These are phyloP conservation scores for Luffia ferchaultella DNA, from an alignment of 2,888 invertebrate genomes.

Conservation along the genomic window DNA sequence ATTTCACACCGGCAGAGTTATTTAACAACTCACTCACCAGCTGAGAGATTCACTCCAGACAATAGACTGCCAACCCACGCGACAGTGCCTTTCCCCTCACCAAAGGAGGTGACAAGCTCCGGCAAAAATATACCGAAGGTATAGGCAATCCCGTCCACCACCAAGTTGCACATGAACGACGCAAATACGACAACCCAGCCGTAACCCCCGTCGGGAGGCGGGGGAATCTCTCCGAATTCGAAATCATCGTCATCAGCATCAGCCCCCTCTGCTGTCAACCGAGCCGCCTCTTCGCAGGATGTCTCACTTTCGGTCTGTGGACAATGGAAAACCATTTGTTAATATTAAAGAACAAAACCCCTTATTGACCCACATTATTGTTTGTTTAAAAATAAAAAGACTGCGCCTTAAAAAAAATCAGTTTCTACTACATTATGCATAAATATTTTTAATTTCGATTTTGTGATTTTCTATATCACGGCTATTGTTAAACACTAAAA, in stretches of 20 bases:
- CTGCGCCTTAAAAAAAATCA: no score
- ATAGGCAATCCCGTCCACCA: slow-evolving; percentile 98
- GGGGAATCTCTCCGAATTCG: slow-evolving; percentile 81
- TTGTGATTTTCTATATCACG: no score
- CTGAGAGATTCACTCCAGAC: slow-evolving; percentile 94
- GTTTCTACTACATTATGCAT: no score
- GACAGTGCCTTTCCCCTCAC: slow-evolving; percentile 85
- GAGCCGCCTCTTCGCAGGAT: slow-evolving; percentile 84
- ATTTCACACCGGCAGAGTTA: no score
- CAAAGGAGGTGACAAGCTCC: slow-evolving; percentile 82
- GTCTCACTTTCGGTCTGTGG: slow-evolving; percentile 85
- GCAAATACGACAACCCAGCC: slow-evolving; percentile 95
- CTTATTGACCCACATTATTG: no score
- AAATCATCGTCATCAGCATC: slow-evolving; percentile 70
- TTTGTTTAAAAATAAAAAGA: no score
- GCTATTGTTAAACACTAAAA: no score
- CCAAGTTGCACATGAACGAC: slow-evolving; percentile 97
- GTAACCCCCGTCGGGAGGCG: slow-evolving; percentile 91
- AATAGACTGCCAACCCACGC: slow-evolving; percentile 96
- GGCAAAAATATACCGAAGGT: slow-evolving; percentile 94
- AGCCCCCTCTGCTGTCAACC: slow-evolving; percentile 75
- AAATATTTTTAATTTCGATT: no score
- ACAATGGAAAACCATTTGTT: slow-evolving; percentile 1
- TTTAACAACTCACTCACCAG: no score
- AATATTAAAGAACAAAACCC: not conserved